These are phyloP conservation scores for Drosophila kanekoi DNA, from an alignment of 2,888 invertebrate genomes.

Conservation along the genomic window DNA sequence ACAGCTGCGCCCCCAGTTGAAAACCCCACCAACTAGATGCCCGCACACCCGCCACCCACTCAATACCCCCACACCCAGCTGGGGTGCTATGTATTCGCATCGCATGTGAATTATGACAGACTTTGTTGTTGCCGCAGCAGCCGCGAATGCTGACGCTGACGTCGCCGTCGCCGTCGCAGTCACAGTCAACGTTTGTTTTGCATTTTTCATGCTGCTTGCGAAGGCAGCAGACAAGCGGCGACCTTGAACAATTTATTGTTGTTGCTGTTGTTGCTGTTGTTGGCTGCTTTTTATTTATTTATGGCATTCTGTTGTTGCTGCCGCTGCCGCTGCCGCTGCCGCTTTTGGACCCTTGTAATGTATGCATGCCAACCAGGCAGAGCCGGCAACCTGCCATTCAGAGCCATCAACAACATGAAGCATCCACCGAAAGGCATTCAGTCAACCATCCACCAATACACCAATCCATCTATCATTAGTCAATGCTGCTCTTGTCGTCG, in stretches of 20 bases:
- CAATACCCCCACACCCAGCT: not conserved
- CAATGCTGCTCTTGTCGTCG: slow-evolving; percentile 59
- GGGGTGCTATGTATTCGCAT: slow-evolving; percentile 34
- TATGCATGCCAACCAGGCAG: slow-evolving; percentile 60
- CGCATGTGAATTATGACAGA: slow-evolving; percentile 82
- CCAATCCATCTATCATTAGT: slow-evolving; percentile 78
- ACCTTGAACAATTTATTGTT: slow-evolving; percentile 81
- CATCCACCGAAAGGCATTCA: slow-evolving; percentile 57
- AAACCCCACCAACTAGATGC: slow-evolving; percentile 20
- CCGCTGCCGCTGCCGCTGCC: slow-evolving; percentile 14
- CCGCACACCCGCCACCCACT: not conserved
- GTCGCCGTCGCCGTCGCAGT: slow-evolving; percentile 29
- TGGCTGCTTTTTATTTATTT: slow-evolving; percentile 74
- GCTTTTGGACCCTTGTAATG: slow-evolving; percentile 65
- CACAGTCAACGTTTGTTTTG: slow-evolving; percentile 76
- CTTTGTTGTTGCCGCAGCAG: slow-evolving; percentile 65
- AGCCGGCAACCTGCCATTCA: slow-evolving; percentile 68
- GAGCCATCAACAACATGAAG: slow-evolving; percentile 66
- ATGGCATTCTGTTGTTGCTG: slow-evolving; percentile 59
- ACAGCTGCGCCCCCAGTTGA: slow-evolving; percentile 43
- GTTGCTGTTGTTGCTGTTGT: slow-evolving; percentile 48
- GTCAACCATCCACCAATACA: slow-evolving; percentile 39
- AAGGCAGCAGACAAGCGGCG: slow-evolving; percentile 82
- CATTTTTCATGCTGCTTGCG: slow-evolving; percentile 76
- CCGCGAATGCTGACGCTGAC: slow-evolving; percentile 49